Conservation (phyloP, 2,797 vertebrate species). For the Sebastes baramenuke region DNA sequence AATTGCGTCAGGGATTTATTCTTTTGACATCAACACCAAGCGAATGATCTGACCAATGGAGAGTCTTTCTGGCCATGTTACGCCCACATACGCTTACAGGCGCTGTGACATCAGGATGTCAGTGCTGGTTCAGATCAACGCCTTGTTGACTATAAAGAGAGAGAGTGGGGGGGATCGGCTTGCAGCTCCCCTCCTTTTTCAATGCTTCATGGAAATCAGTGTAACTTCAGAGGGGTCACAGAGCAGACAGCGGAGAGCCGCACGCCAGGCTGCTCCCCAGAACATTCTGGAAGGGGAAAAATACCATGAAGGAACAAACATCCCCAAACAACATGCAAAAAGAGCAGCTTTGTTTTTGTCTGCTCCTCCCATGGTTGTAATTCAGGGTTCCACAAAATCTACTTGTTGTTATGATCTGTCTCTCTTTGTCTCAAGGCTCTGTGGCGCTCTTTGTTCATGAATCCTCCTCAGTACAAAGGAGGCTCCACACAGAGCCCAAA, state of each 20-base stretch:
- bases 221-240: slow-evolving; percentile 66
- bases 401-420: slow-evolving; percentile 51
- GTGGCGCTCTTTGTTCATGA: slow-evolving; percentile 55
- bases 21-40: slow-evolving; percentile 11
- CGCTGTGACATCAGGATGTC: slow-evolving; percentile 17
- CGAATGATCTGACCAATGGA: neutral
- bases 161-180: slow-evolving; percentile 27
- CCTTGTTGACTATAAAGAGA: slow-evolving; percentile 40
- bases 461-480: slow-evolving; percentile 52
- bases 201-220: slow-evolving; percentile 72
- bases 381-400: slow-evolving; percentile 51
- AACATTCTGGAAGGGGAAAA: slow-evolving; percentile 56
- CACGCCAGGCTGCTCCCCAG: slow-evolving; percentile 12
- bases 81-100: neutral
- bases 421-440: slow-evolving; percentile 64
- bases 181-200: slow-evolving; percentile 41
- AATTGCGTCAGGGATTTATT: neutral
- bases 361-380: slow-evolving; percentile 31
- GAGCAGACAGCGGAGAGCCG: slow-evolving; percentile 38
- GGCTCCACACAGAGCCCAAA: slow-evolving; percentile 43
- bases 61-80: neutral
- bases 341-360: slow-evolving; percentile 52
- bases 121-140: slow-evolving; percentile 16
- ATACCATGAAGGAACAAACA: slow-evolving; percentile 32
- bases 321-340: slow-evolving; percentile 42